Base-by-base conservation (phyloP, 30 jellyfish, hydroid and myxozoan genomes). In the Hydractinia echinata region DNA sequence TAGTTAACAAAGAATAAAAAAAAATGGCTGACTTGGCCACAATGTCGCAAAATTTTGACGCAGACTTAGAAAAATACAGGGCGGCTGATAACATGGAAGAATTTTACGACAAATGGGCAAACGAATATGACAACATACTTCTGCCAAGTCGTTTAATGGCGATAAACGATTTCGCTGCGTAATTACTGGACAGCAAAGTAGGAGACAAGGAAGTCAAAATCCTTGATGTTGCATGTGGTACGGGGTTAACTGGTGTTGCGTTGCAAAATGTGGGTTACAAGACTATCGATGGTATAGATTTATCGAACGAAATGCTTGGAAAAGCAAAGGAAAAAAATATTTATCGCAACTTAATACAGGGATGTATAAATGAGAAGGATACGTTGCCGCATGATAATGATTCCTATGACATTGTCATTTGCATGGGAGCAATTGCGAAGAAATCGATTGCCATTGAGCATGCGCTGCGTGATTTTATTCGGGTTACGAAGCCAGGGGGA, bases 211-310 rank as follows among this genome's bases (percentile, higher is more conserved):
- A 13, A 7, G 74, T 51, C n/a, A 44, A 20, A 9, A 71, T 71
- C 3, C 81, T 71, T 71, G 81, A 71, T 71, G 60, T 71, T 48
- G 81, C 61, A 20, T 71, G 81, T 71, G 81, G 81, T 7, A 20
- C 81, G 15, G 81, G 81, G 67, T 20, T 20, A 7, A 52, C 81
- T 19, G 81, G 81, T 7, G 11, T 50, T 7, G 55, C 69, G 51
- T 71, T 71, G 16, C 49, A 8, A 30, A 71, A 71, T 15, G 55
- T 52, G 9, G 81, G 67, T 20, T 71, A 19, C 81, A 9, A 71
- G 13, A 71, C 39, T 20, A n/a, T 71, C 55, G 81, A 71, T 52
- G 81, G 81, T 10, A 52, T 71, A 6, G 81, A 71, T 52, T 14
- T 50, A 20, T 71, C 81, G 55, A 48, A 30, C 18, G 81, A 71